Evolutionary conservation across 1,140 invertebrate species (phyloP).

Genomic region (Phortica variegata): DNA sequence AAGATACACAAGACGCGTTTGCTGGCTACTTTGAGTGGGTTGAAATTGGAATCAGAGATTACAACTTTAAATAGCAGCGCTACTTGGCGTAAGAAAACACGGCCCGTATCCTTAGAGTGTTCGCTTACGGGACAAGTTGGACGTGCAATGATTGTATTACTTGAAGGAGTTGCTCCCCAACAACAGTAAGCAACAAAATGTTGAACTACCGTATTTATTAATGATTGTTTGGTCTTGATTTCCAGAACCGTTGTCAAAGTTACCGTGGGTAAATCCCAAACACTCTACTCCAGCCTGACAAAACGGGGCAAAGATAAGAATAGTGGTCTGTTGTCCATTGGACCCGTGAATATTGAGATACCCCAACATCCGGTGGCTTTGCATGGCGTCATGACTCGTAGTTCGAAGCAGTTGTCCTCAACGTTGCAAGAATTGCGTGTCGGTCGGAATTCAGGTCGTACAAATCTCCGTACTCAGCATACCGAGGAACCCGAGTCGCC

Average conservation of each 20-base stretch:
- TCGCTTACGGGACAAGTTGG: constrained; percentile 89
- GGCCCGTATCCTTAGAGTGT: constrained; percentile 70
- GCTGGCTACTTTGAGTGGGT: constrained; percentile 85
- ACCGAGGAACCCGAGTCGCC: constrained; percentile 67
- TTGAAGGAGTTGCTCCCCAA: constrained; percentile 85
- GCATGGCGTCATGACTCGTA: constrained; percentile 95
- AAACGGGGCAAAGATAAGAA: constrained; percentile 81
- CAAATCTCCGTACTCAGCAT: constrained; percentile 61
- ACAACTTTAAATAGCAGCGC: constrained; percentile 52
- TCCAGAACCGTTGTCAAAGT: constrained; percentile 88
- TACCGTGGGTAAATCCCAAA: constrained; percentile 88
- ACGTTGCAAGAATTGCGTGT: constrained; percentile 83
- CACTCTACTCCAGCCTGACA: constrained; percentile 82
- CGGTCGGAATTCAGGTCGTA: constrained; percentile 73
- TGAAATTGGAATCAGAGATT: constrained; percentile 66
- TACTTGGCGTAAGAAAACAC: constrained; percentile 54
- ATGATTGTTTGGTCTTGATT: background rate
- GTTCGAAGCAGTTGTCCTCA: constrained; percentile 89
- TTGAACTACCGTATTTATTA: constrained; percentile 55
- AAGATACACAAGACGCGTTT: constrained; percentile 85
- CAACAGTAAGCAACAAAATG: constrained; percentile 83
- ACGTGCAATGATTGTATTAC: constrained; percentile 85
- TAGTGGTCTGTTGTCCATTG: constrained; percentile 82
- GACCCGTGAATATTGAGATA: constrained; percentile 88
- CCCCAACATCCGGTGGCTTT: constrained; percentile 95